Evolutionary conservation across 2,797 vertebrate genomes (phyloP).

Genomic region (Oreonectes daqikongensis): DNA sequence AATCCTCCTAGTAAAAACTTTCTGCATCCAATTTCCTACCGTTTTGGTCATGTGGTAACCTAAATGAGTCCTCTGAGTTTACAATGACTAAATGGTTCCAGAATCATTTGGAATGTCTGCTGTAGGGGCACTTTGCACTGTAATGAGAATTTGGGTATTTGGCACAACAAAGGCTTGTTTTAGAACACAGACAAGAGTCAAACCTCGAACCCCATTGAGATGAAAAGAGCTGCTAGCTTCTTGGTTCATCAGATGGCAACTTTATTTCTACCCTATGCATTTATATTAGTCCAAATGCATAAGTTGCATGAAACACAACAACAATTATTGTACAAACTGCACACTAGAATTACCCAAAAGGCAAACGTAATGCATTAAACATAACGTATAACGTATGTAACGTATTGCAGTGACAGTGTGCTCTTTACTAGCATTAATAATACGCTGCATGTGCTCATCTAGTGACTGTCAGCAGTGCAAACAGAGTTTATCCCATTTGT

Average conservation of each 20-base stretch:
- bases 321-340: too few species aligned
- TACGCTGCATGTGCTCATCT: not conserved
- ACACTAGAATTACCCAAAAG: not conserved
- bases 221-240: not conserved
- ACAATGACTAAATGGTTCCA: not conserved
- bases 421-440: not conserved
- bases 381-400: not conserved
- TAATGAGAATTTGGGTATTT: not conserved
- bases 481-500: not conserved
- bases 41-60: not conserved
- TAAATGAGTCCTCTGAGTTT: not conserved
- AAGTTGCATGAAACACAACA: too few species aligned
- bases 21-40: not conserved
- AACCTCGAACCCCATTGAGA: not conserved
- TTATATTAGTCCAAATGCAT: too few species aligned
- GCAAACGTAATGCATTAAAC: not conserved
- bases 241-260: too few species aligned
- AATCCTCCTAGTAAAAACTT: not conserved
- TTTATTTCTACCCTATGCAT: not conserved
- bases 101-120: not conserved
- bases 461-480: not conserved
- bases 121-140: not conserved
- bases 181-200: not conserved
- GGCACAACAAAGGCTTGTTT: constrained; percentile 4
- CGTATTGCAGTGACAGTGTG: not conserved